Evolutionary conservation across 2,797 vertebrate genomes (phyloP).

Genomic region (Alectoris magna): DNA sequence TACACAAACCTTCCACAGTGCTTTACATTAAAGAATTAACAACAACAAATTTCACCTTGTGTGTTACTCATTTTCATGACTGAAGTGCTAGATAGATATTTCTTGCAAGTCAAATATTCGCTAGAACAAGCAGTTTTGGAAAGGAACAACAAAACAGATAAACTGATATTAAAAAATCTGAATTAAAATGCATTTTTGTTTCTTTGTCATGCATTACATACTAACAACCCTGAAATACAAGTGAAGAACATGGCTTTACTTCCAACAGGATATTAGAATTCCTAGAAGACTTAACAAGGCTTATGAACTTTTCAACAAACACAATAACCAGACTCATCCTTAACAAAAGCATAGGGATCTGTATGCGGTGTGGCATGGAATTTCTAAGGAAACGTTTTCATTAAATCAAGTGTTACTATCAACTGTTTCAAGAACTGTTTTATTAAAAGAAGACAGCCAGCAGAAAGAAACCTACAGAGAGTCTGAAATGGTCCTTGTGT

Average conservation of each 20-base stretch:
- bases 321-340: not conserved
- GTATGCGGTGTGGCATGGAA: not conserved
- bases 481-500: slow-evolving; percentile 95
- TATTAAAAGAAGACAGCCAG: slow-evolving; percentile 17
- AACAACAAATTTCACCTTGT: not conserved
- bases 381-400: not conserved
- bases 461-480: slow-evolving; percentile 85
- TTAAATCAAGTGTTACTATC: not conserved
- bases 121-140: not conserved
- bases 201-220: not conserved
- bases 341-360: not conserved
- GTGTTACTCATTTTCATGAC: not conserved
- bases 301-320: slow-evolving; percentile 24
- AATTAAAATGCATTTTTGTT: not conserved
- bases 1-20: not conserved
- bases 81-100: not conserved
- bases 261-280: slow-evolving; percentile 39
- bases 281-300: not conserved
- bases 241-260: not conserved
- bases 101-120: not conserved
- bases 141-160: not conserved
- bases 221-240: not conserved
- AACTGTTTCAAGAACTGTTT: not conserved
- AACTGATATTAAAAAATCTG: not conserved
- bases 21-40: not conserved